phyloP scores from a whole-genome alignment of 2,113 vertebrate species.

The Pogona vitticeps region DNA sequence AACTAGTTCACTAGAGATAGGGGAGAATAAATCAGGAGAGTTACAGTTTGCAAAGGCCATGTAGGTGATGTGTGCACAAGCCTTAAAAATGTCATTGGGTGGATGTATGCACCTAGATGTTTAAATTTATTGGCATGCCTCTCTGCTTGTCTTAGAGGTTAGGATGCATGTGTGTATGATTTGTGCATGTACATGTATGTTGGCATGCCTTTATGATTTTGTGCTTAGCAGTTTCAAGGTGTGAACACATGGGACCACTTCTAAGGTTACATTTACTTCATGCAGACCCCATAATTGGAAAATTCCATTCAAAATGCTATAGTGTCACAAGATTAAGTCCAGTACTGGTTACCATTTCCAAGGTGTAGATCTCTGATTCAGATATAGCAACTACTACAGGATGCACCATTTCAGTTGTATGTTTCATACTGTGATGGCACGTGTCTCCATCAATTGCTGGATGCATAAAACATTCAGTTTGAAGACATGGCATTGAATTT shows the following conservation, averaged over 20 bases:
- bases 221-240: not conserved
- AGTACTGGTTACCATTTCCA: constrained; percentile 9
- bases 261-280: constrained; percentile 1
- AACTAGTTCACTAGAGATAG: constrained; percentile 21
- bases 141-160: constrained; percentile 29
- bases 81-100: constrained; percentile 22
- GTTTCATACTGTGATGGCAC: not conserved
- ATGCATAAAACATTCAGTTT: not conserved
- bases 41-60: not conserved
- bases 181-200: not conserved
- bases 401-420: fast-evolving
- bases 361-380: not conserved
- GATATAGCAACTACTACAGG: not conserved
- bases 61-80: constrained; percentile 13
- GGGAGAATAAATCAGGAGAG: not conserved
- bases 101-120: constrained; percentile 18
- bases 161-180: constrained; percentile 11
- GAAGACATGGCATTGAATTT: not conserved
- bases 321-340: not conserved
- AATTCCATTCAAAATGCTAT: not conserved
- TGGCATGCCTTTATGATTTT: constrained; percentile 18
- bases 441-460: not conserved
- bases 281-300: not conserved
- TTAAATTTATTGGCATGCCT: constrained; percentile 16
- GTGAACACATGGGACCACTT: not conserved